phyloP scores from a whole-genome alignment of 2,797 vertebrate species.

The Euphonia xanthogaster region DNA sequence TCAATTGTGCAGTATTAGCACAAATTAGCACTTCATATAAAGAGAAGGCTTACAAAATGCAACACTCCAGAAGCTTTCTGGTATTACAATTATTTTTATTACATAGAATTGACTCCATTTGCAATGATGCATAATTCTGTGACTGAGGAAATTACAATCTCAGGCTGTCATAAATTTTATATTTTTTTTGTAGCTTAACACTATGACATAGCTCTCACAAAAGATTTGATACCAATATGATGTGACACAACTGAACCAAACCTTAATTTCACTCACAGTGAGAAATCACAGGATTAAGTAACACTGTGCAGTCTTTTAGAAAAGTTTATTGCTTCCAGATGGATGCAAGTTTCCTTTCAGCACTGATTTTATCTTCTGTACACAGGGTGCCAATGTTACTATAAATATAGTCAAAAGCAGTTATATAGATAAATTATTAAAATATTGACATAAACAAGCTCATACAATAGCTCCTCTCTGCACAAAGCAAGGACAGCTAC shows the following conservation, averaged over 20 bases:
- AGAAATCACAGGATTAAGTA: constrained; percentile 88
- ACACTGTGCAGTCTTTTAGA: constrained; percentile 86
- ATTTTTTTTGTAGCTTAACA: background rate
- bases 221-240: constrained; percentile 80
- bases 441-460: constrained; percentile 46
- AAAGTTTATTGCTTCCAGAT: constrained; percentile 90
- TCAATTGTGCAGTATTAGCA: background rate
- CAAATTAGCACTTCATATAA: background rate
- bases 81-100: background rate
- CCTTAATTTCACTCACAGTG: constrained; percentile 87
- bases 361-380: constrained; percentile 77
- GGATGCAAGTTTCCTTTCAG: constrained; percentile 85
- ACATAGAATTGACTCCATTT: background rate
- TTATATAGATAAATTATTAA: constrained; percentile 70
- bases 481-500: background rate
- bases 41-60: background rate
- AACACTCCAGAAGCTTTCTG: background rate
- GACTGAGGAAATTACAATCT: constrained; percentile 41
- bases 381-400: constrained; percentile 74
- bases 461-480: background rate
- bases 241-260: constrained; percentile 84
- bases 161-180: constrained; percentile 14
- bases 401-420: constrained; percentile 72
- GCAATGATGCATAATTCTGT: background rate
- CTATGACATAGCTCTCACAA: constrained; percentile 57